phyloP scores from a whole-genome alignment of 1,140 invertebrate genomes.

The Agrilus planipennis region DNA sequence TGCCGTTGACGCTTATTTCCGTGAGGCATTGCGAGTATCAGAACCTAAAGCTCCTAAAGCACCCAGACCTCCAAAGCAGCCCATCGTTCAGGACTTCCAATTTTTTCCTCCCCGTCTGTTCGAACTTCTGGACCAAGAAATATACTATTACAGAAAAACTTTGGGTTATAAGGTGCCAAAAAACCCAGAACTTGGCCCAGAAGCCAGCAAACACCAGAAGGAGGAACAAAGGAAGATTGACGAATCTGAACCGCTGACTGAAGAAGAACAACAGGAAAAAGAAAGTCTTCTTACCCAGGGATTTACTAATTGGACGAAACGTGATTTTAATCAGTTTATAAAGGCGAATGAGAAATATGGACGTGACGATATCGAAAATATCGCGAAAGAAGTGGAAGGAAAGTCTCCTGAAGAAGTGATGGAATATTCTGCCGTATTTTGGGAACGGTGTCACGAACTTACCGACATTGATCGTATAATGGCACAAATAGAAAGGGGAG shows the following conservation, averaged over 20 bases:
- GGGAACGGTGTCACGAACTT: constrained; percentile 95
- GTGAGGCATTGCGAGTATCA: constrained; percentile 87
- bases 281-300: constrained; percentile 88
- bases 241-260: constrained; percentile 77
- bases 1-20: constrained; percentile 96
- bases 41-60: constrained; percentile 98
- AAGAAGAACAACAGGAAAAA: constrained; percentile 85
- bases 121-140: constrained; percentile 96
- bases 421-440: constrained; percentile 96
- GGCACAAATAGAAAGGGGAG: constrained; percentile 96
- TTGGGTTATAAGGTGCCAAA: constrained; percentile 95
- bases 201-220: constrained; percentile 82
- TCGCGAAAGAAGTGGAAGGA: constrained; percentile 94
- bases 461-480: constrained; percentile 95
- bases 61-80: constrained; percentile 94
- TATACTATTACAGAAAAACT: constrained; percentile 92
- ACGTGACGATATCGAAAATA: constrained; percentile 93
- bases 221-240: constrained; percentile 97
- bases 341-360: constrained; percentile 99
- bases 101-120: constrained; percentile 97
- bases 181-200: constrained; percentile 86
- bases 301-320: constrained; percentile 89
- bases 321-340: constrained; percentile 99
- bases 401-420: constrained; percentile 96
- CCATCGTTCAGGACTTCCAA: constrained; percentile 98